Conservation (phyloP, 2,113 vertebrate species). For the Perccottus glenii region DNA sequence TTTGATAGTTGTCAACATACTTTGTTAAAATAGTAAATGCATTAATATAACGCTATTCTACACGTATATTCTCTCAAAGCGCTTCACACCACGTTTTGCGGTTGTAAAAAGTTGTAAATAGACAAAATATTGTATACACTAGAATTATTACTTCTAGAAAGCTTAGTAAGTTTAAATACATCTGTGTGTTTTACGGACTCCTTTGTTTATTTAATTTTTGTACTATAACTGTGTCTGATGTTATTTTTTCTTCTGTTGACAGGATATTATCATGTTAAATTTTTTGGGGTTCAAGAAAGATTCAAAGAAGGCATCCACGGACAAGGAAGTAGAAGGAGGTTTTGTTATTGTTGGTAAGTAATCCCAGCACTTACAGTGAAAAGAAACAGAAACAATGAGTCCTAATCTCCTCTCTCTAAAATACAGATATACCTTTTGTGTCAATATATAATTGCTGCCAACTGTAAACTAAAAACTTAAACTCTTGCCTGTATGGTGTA, state of each 20-base stretch:
- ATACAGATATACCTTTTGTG: not conserved
- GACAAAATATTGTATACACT: too few relatives aligned
- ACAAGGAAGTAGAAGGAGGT: conserved; percentile 89
- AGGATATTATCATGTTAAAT: conserved; percentile 81
- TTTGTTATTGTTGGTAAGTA: conserved; percentile 93
- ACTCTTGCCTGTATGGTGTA: not conserved
- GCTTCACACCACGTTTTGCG: too few relatives aligned
- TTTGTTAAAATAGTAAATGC: too few relatives aligned
- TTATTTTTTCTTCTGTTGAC: not conserved
- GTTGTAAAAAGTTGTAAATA: too few relatives aligned
- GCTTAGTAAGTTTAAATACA: too few relatives aligned
- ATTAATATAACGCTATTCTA: too few relatives aligned
- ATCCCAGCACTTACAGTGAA: not conserved
- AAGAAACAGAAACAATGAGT: not conserved
- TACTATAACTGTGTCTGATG: not conserved
- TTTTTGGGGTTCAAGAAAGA: conserved; percentile 90
- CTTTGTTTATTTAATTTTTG: too few relatives aligned
- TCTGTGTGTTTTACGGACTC: too few relatives aligned
- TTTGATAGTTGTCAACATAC: too few relatives aligned
- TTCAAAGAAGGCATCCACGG: conserved; percentile 80
- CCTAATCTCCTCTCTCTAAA: not conserved
- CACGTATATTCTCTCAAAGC: too few relatives aligned
- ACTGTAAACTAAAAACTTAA: not conserved
- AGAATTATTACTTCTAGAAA: too few relatives aligned
- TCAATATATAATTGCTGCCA: too few relatives aligned